These are phyloP conservation scores for Eupeodes luniger DNA, from an alignment of 2,888 invertebrate genomes.

Conservation along the genomic window DNA sequence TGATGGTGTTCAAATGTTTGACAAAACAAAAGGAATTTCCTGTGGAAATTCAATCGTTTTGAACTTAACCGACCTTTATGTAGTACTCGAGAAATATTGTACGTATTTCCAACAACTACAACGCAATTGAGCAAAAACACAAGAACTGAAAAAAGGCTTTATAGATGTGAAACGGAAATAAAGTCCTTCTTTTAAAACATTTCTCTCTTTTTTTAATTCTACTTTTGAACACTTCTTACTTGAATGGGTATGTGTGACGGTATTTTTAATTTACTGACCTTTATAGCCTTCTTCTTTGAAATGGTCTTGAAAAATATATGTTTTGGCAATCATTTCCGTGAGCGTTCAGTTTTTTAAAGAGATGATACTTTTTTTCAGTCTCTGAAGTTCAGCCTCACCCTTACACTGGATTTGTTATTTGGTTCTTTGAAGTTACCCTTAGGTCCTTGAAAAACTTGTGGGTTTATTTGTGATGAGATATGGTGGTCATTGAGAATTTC, in stretches of 20 bases:
- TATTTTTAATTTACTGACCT: slow-evolving; percentile 8
- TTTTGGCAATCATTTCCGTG: background rate
- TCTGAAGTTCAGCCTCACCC: background rate
- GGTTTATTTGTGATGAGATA: background rate
- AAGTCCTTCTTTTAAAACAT: background rate
- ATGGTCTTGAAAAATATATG: background rate
- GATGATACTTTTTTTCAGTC: background rate
- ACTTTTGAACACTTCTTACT: background rate
- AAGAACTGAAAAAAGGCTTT: background rate
- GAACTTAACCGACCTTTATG: background rate
- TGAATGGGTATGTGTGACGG: background rate
- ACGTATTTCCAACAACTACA: background rate
- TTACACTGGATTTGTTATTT: background rate
- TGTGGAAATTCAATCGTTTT: slow-evolving; percentile 12
- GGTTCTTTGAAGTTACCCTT: background rate
- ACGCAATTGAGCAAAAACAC: background rate
- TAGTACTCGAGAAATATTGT: background rate
- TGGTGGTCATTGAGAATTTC: slow-evolving; percentile 4
- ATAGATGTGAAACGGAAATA: background rate
- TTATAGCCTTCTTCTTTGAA: background rate
- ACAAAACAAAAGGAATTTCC: slow-evolving; percentile 22
- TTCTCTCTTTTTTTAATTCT: background rate
- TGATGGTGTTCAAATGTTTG: background rate
- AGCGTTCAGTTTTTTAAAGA: background rate
- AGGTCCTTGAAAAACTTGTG: background rate